Evolutionary conservation across 1,140 invertebrate species (phyloP), one percentile per base, ranked within the genome.

Genomic region (Rhagoletis zephyria): DNA sequence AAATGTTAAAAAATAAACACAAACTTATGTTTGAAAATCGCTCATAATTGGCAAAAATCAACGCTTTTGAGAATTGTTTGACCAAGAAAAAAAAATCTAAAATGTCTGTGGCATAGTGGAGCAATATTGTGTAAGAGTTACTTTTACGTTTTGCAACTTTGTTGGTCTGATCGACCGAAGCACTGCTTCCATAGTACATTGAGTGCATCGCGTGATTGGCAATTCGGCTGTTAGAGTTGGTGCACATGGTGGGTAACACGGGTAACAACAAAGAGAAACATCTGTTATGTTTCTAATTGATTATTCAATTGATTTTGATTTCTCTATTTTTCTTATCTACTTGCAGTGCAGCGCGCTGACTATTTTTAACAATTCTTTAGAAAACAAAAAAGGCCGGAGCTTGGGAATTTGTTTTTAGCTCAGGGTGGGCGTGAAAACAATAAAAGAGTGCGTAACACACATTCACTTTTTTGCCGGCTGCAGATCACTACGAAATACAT

Each of bases 91-190:
- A 45, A 74, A 74, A 74, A 48, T 74, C 42, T 40, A 48, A 74
- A 40, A 74, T 45, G 40, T 48, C 4, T n/a, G 65, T 3, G 9
- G 42, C 10, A 74, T 16, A 74, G 67, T 74, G 67, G 45, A 14
- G 40, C 42, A 48, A 74, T n/a, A 74, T 74, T 74, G 67, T 74
- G 67, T 74, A 74, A 74, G 40, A 74, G 67, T 16, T n/a, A 74
- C 1, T 40, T 67, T 10, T 67, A 67, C 19, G 40, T 40, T 30
- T 40, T 67, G 65, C 3, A 42, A 12, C 30, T 30, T 30, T 45
- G 40, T 12, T 45, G 67, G 5, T 56, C 10, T 56, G 3, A 56
- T 7, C 5, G 45, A 7, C 9, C 19, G 40, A 70, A 45, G 65
- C 65, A 70, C 7, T 70, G 40, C 40, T 74, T 48, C 42, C 67